Percentiles rank a stretch among this genome's conserved stretches.
phyloP scores from a whole-genome alignment of 2,113 vertebrate genomes.

The Ceyx melanurus region DNA sequence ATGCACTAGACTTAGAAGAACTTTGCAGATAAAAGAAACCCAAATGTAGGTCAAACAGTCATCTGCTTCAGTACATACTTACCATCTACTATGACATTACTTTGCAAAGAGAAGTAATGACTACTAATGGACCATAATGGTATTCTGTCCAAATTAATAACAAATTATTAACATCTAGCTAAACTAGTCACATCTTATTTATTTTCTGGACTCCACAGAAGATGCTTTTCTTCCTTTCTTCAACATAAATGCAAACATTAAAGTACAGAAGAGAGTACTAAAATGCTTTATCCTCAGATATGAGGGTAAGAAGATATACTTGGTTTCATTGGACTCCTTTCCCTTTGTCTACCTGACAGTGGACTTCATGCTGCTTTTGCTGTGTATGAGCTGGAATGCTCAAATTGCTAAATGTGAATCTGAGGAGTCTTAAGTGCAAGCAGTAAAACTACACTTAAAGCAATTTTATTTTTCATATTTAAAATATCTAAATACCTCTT shows the following conservation, averaged over 20 bases:
- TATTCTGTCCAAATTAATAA: background rate
- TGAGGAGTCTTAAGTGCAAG: background rate
- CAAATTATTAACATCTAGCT: background rate
- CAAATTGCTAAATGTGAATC: background rate
- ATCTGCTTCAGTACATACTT: background rate
- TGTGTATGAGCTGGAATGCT: background rate
- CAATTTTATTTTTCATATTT: background rate
- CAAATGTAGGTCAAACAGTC: background rate
- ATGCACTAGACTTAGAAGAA: background rate
- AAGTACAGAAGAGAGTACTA: background rate
- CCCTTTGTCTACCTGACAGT: background rate
- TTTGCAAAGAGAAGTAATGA: background rate
- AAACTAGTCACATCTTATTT: background rate
- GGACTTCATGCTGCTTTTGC: background rate
- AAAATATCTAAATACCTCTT: background rate
- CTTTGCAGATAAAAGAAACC: background rate
- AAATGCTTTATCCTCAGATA: background rate
- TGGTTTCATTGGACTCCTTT: background rate
- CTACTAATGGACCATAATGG: background rate
- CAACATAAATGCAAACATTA: background rate
- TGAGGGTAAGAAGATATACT: accelerated
- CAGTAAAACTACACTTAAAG: background rate
- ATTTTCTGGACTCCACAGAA: background rate
- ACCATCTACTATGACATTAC: background rate
- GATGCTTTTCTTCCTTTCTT: background rate